phyloP scores from a whole-genome alignment of 2,888 invertebrate genomes.

The Perizoma flavofasciatum region DNA sequence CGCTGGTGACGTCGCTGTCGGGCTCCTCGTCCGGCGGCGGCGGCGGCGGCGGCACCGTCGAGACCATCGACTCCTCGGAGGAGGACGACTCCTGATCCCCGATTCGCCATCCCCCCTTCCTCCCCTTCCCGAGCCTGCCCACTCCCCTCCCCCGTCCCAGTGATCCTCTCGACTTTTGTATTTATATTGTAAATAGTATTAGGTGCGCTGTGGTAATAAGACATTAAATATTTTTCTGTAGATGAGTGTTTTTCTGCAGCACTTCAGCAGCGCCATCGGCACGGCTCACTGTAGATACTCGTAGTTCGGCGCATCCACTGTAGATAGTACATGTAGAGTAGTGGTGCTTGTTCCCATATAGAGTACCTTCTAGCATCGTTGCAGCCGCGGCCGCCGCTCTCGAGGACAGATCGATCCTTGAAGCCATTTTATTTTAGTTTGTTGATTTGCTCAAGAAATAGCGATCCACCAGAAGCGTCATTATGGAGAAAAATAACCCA shows the following conservation, averaged over 20 bases:
- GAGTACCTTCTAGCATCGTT: too few relatives aligned
- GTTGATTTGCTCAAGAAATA: too few relatives aligned
- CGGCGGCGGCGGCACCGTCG: constrained; percentile 61
- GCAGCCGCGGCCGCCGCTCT: too few relatives aligned
- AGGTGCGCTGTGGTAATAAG: constrained; percentile 69
- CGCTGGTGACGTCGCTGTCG: constrained; percentile 75
- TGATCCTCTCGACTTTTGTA: constrained; percentile 49
- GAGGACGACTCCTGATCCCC: constrained; percentile 72
- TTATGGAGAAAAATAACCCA: too few relatives aligned
- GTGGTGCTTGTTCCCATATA: too few relatives aligned
- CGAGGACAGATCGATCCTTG: too few relatives aligned
- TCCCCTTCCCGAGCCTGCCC: constrained; percentile 20
- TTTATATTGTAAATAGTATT: constrained; percentile 81
- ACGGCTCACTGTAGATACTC: too few relatives aligned
- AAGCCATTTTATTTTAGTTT: too few relatives aligned
- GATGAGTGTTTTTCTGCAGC: constrained; percentile 69
- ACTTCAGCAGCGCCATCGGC: background rate
- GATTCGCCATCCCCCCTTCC: constrained; percentile 22
- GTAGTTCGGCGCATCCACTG: background rate
- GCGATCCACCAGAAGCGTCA: too few relatives aligned
- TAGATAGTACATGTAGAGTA: background rate
- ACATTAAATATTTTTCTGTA: constrained; percentile 69
- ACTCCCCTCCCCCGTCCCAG: constrained; percentile 46
- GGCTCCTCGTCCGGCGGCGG: constrained; percentile 75
- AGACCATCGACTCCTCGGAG: constrained; percentile 75